Evolutionary conservation across 2,113 vertebrate species (phyloP).

Genomic region (Rutilus rutilus): DNA sequence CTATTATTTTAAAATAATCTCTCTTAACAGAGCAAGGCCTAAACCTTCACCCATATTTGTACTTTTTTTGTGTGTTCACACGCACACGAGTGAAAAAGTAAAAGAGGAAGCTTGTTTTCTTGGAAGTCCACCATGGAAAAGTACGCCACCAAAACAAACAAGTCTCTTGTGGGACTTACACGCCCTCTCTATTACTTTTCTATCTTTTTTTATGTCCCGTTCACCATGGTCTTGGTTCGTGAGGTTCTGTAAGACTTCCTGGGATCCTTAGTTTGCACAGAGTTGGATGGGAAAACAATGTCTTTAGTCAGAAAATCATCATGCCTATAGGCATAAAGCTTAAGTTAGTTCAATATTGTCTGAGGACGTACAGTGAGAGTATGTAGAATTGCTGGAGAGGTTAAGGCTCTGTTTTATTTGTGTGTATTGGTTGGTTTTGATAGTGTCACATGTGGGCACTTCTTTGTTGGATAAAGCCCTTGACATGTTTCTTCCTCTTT

Average conservation of each 20-base stretch:
- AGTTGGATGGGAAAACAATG: conserved; percentile 23
- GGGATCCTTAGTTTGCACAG: conserved; percentile 13
- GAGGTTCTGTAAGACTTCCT: conserved; percentile 48
- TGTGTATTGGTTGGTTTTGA: background rate
- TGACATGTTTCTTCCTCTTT: conserved; percentile 6
- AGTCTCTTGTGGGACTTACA: background rate
- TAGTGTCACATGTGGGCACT: background rate
- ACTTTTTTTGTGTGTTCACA: background rate
- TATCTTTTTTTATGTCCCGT: conserved; percentile 44
- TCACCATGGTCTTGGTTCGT: conserved; percentile 52
- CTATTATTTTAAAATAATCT: background rate
- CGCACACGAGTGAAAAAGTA: background rate
- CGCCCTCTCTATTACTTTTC: conserved; percentile 13
- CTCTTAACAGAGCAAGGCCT: background rate
- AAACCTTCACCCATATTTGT: background rate
- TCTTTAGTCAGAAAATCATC: conserved; percentile 47
- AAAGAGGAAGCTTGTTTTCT: conserved; percentile 11
- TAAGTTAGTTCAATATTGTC: conserved; percentile 5
- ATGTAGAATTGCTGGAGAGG: conserved; percentile 3
- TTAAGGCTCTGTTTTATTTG: conserved; percentile 44
- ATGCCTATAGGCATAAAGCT: background rate
- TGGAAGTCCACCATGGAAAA: conserved; percentile 13
- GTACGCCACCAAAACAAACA: background rate
- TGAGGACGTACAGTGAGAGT: background rate
- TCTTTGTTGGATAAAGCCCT: background rate